Conservation (phyloP, 2,797 vertebrate species). For the Ptychobarbus kaznakovi region DNA sequence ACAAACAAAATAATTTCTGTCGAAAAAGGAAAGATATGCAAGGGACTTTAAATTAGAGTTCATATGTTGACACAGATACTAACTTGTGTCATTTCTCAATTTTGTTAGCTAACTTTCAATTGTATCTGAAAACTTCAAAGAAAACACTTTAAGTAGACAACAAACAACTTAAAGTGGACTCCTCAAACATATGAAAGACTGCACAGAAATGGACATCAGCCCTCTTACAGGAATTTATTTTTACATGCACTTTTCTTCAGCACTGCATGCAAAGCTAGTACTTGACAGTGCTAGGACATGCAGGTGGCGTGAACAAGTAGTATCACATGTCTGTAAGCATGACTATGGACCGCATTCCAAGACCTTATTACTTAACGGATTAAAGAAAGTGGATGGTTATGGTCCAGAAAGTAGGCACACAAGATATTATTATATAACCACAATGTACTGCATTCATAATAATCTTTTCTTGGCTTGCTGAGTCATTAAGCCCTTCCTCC, state of each 20-base stretch:
- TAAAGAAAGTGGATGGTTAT: not conserved
- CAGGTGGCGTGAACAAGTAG: not conserved
- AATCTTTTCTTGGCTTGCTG: not conserved
- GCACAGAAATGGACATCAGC: not conserved
- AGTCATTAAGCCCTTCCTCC: not conserved
- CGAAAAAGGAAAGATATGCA: not conserved
- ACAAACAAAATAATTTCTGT: not conserved
- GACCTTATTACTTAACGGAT: not conserved
- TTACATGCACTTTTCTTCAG: not conserved
- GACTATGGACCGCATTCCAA: not conserved
- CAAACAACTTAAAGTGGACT: not conserved
- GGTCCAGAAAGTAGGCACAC: not conserved
- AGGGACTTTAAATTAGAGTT: not conserved
- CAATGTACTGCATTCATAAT: not conserved
- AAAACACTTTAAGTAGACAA: not conserved
- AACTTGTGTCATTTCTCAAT: not conserved
- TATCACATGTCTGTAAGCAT: not conserved
- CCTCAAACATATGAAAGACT: not conserved
- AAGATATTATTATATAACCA: slow-evolving; percentile 9
- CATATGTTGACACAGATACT: not conserved
- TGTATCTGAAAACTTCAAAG: not conserved
- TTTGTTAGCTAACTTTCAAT: not conserved
- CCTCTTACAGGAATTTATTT: not conserved
- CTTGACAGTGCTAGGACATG: not conserved
- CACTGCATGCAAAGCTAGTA: not conserved